Conservation (phyloP, 2,888 invertebrate genomes). For the Operophtera brumata region DNA sequence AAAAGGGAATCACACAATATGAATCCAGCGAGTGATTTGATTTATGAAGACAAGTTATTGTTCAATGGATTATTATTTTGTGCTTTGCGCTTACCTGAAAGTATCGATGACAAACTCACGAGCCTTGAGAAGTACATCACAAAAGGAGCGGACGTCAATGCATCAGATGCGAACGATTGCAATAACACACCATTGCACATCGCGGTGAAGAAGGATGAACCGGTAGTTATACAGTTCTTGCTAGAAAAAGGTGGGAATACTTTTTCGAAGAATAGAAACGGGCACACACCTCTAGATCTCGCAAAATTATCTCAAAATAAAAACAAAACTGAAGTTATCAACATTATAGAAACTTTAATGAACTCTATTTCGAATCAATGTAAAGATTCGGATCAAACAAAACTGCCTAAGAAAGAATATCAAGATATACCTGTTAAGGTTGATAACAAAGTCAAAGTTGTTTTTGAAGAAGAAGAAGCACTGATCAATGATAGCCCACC, state of each 20-base stretch:
- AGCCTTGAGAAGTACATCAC: neutral
- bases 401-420: neutral
- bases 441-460: neutral
- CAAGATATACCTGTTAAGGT: neutral
- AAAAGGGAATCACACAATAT: too few species aligned
- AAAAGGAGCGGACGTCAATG: conserved; percentile 10
- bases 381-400: neutral
- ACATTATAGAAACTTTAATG: neutral
- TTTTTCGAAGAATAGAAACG: neutral
- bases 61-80: conserved; percentile 10
- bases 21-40: neutral
- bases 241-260: neutral
- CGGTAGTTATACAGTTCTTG: neutral
- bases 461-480: neutral
- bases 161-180: conserved; percentile 8
- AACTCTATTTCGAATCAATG: neutral
- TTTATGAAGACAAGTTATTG: neutral
- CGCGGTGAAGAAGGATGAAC: conserved; percentile 6
- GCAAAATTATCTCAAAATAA: neutral
- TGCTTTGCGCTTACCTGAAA: neutral
- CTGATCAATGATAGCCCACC: neutral
- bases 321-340: conserved; percentile 1
- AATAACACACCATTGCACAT: conserved; percentile 9
- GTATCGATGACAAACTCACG: neutral
- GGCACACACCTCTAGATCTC: neutral